These are phyloP conservation scores for Sympetrum striolatum DNA, from an alignment of 2,888 invertebrate species.

Conservation along the genomic window DNA sequence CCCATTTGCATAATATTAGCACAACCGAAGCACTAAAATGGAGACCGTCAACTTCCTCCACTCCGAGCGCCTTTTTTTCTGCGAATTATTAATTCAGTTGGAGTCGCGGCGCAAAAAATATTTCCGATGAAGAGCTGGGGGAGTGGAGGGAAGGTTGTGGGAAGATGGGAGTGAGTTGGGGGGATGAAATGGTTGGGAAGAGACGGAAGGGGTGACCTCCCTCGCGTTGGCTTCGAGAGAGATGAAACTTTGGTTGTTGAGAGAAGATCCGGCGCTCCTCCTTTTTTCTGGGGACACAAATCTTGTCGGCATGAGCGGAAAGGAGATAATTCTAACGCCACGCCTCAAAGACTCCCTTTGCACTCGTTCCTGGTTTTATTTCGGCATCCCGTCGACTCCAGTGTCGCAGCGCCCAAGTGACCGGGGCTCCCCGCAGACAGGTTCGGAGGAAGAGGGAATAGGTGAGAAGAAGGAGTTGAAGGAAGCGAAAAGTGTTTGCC, in stretches of 20 bases:
- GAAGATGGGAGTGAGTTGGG: neutral
- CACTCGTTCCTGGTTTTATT: neutral
- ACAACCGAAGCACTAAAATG: neutral
- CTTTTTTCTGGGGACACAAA: neutral
- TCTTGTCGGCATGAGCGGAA: conserved; percentile 20
- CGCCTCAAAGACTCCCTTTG: conserved; percentile 3
- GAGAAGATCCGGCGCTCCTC: neutral
- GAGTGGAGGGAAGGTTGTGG: neutral
- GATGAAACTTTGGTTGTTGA: conserved; percentile 31
- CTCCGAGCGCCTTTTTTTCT: neutral
- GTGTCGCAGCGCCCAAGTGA: neutral
- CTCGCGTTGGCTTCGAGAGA: neutral
- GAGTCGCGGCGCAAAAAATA: neutral
- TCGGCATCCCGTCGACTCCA: neutral
- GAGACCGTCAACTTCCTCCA: neutral
- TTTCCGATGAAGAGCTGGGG: neutral
- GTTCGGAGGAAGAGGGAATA: neutral
- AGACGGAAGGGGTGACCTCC: neutral
- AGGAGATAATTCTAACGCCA: conserved; percentile 6
- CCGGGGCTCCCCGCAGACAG: neutral
- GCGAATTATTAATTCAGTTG: conserved; percentile 6
- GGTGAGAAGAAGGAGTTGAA: neutral
- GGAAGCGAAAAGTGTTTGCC: neutral
- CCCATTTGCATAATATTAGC: conserved; percentile 28
- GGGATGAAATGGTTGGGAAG: neutral